Evolutionary conservation across 2,113 vertebrate genomes (phyloP).

Genomic region (Pluvianellus socialis): DNA sequence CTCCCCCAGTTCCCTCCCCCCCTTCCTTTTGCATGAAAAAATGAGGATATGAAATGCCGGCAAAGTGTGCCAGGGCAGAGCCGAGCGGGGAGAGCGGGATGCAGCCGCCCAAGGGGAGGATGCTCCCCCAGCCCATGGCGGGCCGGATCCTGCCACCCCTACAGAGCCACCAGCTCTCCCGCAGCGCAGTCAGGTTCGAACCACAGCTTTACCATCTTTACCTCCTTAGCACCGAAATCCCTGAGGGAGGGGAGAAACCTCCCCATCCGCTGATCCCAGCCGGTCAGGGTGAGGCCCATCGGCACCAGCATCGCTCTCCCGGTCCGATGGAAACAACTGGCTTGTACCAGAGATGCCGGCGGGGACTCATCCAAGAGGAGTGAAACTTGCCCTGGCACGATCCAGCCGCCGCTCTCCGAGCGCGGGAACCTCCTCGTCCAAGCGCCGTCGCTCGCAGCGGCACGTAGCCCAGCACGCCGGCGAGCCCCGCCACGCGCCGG

Average conservation of each 20-base stretch:
- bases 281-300: neutral
- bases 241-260: neutral
- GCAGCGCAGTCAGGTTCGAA: neutral
- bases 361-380: neutral
- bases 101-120: neutral
- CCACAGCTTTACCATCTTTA: neutral
- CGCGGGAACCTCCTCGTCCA: neutral
- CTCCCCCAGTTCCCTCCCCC: neutral
- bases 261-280: rapidly evolving
- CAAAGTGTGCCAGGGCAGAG: neutral
- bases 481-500: neutral
- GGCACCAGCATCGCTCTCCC: neutral
- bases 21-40: neutral
- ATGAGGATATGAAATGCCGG: neutral
- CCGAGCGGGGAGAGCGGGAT: neutral
- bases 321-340: neutral
- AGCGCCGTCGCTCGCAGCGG: rapidly evolving
- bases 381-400: neutral
- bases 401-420: neutral
- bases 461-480: rapidly evolving
- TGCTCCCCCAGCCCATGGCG: neutral
- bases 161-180: rapidly evolving
- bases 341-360: neutral
- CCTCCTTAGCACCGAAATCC: neutral
- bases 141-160: neutral